Percentiles rank a stretch among this genome's conserved stretches.
These are phyloP conservation scores for Phaethon lepturus DNA, from an alignment of 2,113 vertebrate species.

Conservation along the genomic window DNA sequence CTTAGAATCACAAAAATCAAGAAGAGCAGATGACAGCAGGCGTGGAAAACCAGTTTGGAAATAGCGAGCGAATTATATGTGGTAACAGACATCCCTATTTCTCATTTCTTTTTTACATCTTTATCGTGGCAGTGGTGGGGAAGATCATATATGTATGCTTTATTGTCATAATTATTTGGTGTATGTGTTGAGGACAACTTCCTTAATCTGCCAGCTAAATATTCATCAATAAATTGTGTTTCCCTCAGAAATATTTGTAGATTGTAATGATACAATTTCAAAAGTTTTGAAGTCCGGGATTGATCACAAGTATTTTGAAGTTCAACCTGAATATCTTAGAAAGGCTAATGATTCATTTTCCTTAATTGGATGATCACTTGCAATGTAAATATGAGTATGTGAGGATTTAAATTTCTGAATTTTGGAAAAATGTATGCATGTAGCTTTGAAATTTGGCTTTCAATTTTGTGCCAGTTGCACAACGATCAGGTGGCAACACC, in stretches of 20 bases:
- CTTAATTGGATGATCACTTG: not conserved
- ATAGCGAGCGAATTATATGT: not conserved
- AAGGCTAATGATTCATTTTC: conserved; percentile 10
- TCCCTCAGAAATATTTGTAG: not conserved
- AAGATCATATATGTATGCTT: not conserved
- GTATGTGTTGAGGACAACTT: not conserved
- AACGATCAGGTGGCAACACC: not conserved
- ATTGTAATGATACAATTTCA: not conserved
- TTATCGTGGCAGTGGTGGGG: not conserved
- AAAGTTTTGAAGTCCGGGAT: not conserved
- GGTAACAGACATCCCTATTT: not conserved
- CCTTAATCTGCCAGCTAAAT: not conserved
- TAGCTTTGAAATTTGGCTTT: conserved; percentile 31
- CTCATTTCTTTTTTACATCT: not conserved
- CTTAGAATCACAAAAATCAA: not conserved
- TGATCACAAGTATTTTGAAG: conserved; percentile 11
- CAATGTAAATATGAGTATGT: conserved; percentile 11
- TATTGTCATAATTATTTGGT: not conserved
- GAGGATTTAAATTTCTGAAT: not conserved
- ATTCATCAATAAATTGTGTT: not conserved
- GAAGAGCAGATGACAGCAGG: not conserved
- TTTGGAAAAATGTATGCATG: not conserved
- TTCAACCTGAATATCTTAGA: not conserved
- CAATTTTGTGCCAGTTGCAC: not conserved
- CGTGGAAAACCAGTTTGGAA: not conserved